phyloP scores from a whole-genome alignment of 2,797 vertebrate species.

The Acanthornis magna region DNA sequence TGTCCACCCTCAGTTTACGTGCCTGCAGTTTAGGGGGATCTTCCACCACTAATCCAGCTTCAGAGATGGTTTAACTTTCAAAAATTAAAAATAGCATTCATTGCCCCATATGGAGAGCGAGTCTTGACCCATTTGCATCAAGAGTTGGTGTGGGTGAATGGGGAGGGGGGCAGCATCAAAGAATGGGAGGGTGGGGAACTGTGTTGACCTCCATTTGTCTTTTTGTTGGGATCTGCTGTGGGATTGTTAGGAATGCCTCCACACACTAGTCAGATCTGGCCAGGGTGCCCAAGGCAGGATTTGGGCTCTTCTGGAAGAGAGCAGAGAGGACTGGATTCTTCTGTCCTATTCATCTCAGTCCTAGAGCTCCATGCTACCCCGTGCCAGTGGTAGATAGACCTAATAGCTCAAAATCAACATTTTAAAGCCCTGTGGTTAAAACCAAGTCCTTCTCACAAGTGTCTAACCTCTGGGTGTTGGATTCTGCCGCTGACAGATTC shows the following conservation, averaged over 20 bases:
- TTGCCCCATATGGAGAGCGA: conserved; percentile 32
- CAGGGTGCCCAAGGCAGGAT: not conserved
- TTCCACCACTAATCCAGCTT: conserved; percentile 71
- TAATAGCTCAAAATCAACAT: not conserved
- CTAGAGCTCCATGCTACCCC: not conserved
- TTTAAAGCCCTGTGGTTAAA: not conserved
- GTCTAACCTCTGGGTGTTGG: not conserved
- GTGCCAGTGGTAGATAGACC: not conserved
- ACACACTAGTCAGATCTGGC: not conserved
- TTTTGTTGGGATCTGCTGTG: not conserved
- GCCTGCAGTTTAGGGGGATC: conserved; percentile 71
- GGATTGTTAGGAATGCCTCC: not conserved
- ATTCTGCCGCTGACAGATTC: not conserved
- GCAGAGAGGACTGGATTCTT: not conserved
- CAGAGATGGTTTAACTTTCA: conserved; percentile 72
- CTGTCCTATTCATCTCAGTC: not conserved
- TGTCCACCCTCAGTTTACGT: conserved; percentile 70
- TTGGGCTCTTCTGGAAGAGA: not conserved
- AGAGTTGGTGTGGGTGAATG: conserved; percentile 31
- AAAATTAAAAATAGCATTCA: conserved; percentile 69
- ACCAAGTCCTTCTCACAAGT: not conserved
- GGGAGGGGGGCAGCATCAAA: not conserved
- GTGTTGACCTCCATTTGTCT: not conserved
- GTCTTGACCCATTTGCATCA: conserved; percentile 61
- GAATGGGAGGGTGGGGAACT: not conserved